These are phyloP conservation scores for Megalops atlanticus DNA, from an alignment of 2,113 vertebrate genomes.

Conservation along the genomic window DNA sequence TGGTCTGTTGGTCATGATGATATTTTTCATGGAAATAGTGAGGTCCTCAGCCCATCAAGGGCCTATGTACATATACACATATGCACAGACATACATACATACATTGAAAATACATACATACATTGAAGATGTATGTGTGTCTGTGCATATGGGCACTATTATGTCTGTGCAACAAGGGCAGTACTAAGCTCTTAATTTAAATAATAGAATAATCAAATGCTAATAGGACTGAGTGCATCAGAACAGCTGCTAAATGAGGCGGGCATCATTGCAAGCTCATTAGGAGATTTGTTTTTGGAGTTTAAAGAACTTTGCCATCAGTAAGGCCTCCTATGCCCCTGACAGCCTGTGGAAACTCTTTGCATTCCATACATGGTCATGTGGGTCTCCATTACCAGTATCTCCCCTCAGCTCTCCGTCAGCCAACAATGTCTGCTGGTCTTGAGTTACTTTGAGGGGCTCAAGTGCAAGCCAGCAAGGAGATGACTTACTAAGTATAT, in stretches of 20 bases:
- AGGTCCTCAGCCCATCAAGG: too few relatives aligned
- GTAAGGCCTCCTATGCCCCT: constrained; percentile 20
- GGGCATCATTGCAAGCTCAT: neutral
- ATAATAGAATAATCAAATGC: too few relatives aligned
- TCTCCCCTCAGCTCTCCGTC: constrained; percentile 29
- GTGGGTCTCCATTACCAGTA: constrained; percentile 36
- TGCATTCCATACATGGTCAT: constrained; percentile 62
- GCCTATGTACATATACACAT: too few relatives aligned
- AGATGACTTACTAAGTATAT: constrained; percentile 65
- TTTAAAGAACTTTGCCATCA: constrained; percentile 7
- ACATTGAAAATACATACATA: too few relatives aligned
- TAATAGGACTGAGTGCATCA: neutral
- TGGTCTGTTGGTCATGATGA: too few relatives aligned
- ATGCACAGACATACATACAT: too few relatives aligned
- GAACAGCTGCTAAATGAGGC: neutral
- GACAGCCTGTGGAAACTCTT: constrained; percentile 19
- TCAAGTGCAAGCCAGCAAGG: constrained; percentile 40
- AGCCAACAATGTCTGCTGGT: constrained; percentile 29
- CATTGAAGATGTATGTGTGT: too few relatives aligned
- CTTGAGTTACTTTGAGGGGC: constrained; percentile 63
- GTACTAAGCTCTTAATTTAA: too few relatives aligned
- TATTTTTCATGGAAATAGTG: too few relatives aligned
- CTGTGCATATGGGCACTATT: too few relatives aligned
- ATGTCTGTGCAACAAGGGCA: too few relatives aligned
- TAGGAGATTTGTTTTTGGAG: neutral